Evolutionary conservation across 2,888 invertebrate species (phyloP), one percentile per base, ranked within the genome.

Genomic region (Pachymerium ferrugineum): DNA sequence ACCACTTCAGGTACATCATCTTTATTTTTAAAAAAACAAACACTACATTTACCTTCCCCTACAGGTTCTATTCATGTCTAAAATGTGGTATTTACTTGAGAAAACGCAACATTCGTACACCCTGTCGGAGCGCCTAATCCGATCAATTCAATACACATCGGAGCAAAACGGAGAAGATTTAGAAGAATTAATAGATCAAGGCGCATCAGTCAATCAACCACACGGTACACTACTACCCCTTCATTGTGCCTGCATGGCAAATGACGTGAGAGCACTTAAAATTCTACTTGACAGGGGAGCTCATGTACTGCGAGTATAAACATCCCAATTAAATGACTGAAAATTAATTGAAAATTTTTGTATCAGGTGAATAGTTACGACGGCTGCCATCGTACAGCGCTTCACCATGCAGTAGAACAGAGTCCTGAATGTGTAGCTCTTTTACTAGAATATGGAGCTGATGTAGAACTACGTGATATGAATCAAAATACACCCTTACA

Each of bases 241-340:
- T 10, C 82, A 82, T 72, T 81, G 81, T 77, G 81, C 82, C 8
- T 82, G 82, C 76, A 81, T 82, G 81, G 80, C 80, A 69, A 80
- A 79, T 30, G 81, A 82, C 73, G 77, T 74, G 38, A 77, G 78
- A 31, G 77, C 78, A 68, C 75, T 80, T 2, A 74, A 78, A 69
- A 76, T 82, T 5, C 77, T 82, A 10, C 73, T 82, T 6, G 76
- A 78, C 16, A 79, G 78, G 73, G 82, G 82, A 19, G 82, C 82
- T 3, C 76, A 78, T 78, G 82, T 82, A 70, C 16, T n/a, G n/a
- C n/a, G n/a, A n/a, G n/a, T n/a, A n/a, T n/a, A n/a, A n/a, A n/a
- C n/a, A n/a, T n/a, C n/a, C n/a, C n/a, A n/a, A n/a, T n/a, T n/a
- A n/a, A n/a, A n/a, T n/a, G n/a, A n/a, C n/a, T n/a, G 25, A 25